Conservation (phyloP, 2,113 vertebrate species). For the Poeciliopsis prolifica region DNA sequence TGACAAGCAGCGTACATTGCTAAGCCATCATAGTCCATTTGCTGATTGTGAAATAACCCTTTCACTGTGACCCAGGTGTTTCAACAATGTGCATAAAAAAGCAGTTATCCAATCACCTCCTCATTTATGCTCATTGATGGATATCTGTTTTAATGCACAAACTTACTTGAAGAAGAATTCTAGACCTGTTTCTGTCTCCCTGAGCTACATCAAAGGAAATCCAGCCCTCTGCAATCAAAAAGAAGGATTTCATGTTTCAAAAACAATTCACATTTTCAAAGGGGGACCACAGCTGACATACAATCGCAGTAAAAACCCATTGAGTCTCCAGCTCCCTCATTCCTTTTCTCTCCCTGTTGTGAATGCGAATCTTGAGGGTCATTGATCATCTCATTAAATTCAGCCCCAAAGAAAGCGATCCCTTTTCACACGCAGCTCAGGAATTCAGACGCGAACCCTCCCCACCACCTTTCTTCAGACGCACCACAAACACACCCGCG, state of each 20-base stretch:
- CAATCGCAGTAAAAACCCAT: constrained; percentile 74
- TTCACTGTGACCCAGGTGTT: constrained; percentile 44
- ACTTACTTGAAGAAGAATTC: constrained; percentile 68
- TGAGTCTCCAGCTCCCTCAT: constrained; percentile 67
- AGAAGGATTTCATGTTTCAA: constrained; percentile 75
- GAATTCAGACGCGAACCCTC: constrained; percentile 71
- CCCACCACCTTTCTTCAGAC: constrained; percentile 56
- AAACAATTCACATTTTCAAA: constrained; percentile 76
- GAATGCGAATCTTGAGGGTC: constrained; percentile 79
- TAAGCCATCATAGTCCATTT: constrained; percentile 65
- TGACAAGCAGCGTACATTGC: constrained; percentile 54
- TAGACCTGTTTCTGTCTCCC: constrained; percentile 70
- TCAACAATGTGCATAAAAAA: constrained; percentile 44
- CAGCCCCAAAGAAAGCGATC: constrained; percentile 70
- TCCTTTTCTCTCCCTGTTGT: constrained; percentile 67
- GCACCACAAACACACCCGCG: constrained; percentile 68
- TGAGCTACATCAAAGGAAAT: constrained; percentile 70
- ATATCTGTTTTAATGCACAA: constrained; percentile 56
- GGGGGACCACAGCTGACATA: constrained; percentile 71
- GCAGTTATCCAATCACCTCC: constrained; percentile 50
- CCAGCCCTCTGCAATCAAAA: constrained; percentile 66
- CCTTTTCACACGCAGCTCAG: constrained; percentile 76
- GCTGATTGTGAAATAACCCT: constrained; percentile 54
- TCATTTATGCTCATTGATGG: constrained; percentile 51
- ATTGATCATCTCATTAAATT: constrained; percentile 81